Evolutionary conservation across 1,140 invertebrate genomes (phyloP), one percentile per base, ranked within the genome.

Genomic region (Rhagoletis zephyria): DNA sequence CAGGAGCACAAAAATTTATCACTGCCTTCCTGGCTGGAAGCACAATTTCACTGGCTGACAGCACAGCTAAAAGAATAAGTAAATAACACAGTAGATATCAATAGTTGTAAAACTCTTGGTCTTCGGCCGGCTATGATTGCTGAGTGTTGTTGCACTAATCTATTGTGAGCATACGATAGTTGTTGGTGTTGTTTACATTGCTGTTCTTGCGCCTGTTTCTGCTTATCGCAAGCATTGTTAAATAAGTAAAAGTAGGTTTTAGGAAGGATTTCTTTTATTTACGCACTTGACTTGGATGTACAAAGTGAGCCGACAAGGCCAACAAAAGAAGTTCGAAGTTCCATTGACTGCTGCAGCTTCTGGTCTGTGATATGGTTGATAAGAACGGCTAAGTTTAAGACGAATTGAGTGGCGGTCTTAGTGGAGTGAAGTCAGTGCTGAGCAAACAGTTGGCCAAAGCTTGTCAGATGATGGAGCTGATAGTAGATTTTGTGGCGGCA

Each of bases 211-310:
- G 30, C n/a, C 10, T 40, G n/a, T 16, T 67, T 6, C 30, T 30
- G 7, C 74, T 85, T 85, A 61, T 85, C 60, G 51, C 85, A 12
- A 12, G 12, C 40, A 51, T 85, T 48, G 85, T 85, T 85, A 85
- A 61, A 85, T 85, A 63, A 85, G 60, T 61, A 85, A 85, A 42
- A 81, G 74, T 81, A 51, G 74, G 60, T 61, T 85, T 85, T 16
- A 61, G 19, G 45, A 42, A 40, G 85, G 85, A 85, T 85, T 85
- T 85, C 85, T 61, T 61, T 85, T 59, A 85, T 85, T 85, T 85
- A 85, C 85, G 56, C 85, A 85, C 60, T 85, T 85, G 85, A 85
- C 85, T 85, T 85, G 30, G 9, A 42, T 48, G 51, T 14, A 85
- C 59, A 85, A 42, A 63, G 6, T 42, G 59, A 85, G 77, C 59